phyloP scores from a whole-genome alignment of 2,797 vertebrate species.

The Diglossa cyanea region DNA sequence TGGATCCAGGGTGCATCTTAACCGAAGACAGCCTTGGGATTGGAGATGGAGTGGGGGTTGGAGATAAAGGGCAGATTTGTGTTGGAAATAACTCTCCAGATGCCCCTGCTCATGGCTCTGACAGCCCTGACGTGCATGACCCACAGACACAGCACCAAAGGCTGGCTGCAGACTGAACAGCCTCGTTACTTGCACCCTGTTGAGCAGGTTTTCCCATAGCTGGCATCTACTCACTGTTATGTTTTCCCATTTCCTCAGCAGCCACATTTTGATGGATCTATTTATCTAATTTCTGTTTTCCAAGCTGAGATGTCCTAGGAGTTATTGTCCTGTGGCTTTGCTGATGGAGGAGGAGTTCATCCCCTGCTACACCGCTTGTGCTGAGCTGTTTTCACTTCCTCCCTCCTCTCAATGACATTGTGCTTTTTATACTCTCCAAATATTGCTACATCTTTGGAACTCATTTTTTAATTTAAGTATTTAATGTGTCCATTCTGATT shows the following conservation, averaged over 20 bases:
- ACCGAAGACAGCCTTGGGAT: background rate
- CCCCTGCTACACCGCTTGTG: rapidly evolving
- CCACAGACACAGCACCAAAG: rapidly evolving
- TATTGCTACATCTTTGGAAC: background rate
- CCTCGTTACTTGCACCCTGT: rapidly evolving
- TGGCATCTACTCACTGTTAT: rapidly evolving
- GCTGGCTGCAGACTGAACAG: background rate
- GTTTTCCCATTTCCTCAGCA: background rate
- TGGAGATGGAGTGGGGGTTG: background rate
- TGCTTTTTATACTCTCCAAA: background rate
- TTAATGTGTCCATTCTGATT: background rate
- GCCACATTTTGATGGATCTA: background rate
- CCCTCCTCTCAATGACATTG: background rate
- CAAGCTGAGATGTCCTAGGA: background rate
- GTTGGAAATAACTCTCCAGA: background rate
- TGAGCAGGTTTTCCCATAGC: background rate
- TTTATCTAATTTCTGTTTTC: background rate
- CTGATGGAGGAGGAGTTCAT: background rate
- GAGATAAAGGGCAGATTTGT: background rate
- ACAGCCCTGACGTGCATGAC: rapidly evolving
- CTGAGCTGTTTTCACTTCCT: background rate
- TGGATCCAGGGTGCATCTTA: background rate
- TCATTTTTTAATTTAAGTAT: background rate
- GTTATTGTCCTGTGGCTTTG: background rate
- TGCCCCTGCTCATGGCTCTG: too few relatives aligned